Conservation (phyloP, 2,888 invertebrate genomes). For the Eupithecia insigniata region DNA sequence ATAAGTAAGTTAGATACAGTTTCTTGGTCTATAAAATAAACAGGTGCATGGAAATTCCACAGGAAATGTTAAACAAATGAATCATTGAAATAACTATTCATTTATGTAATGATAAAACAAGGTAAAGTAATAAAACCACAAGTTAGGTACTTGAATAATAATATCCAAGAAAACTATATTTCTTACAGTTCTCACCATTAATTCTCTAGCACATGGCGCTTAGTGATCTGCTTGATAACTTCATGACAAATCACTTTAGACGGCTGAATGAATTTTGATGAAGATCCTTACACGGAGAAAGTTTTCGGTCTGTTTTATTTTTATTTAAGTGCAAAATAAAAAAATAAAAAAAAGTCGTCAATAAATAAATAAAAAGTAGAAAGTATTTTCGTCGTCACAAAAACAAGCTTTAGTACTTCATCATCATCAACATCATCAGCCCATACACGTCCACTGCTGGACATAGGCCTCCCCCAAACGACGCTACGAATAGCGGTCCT, state of each 20-base stretch:
- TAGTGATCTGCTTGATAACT: neutral
- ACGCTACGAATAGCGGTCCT: too few relatives aligned
- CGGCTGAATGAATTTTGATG: neutral
- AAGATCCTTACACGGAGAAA: neutral
- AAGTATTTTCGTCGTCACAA: too few relatives aligned
- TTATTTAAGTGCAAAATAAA: neutral
- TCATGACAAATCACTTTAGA: neutral
- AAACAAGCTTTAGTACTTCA: too few relatives aligned
- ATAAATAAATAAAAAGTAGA: too few relatives aligned
- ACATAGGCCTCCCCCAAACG: too few relatives aligned
- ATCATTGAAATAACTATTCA: neutral
- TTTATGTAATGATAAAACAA: neutral
- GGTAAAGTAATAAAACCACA: neutral
- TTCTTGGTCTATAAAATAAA: neutral
- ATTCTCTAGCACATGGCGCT: neutral
- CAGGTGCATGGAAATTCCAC: conserved; percentile 37
- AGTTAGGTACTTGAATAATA: neutral
- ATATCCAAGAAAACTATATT: neutral
- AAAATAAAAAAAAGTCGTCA: too few relatives aligned
- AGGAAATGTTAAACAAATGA: conserved; percentile 40
- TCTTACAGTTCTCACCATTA: neutral
- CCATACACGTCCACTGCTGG: too few relatives aligned
- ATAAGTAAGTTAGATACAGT: neutral
- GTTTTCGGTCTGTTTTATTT: neutral
- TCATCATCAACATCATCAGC: too few relatives aligned